Conservation (phyloP, 2,888 invertebrate genomes). For the Anticlea derivata region DNA sequence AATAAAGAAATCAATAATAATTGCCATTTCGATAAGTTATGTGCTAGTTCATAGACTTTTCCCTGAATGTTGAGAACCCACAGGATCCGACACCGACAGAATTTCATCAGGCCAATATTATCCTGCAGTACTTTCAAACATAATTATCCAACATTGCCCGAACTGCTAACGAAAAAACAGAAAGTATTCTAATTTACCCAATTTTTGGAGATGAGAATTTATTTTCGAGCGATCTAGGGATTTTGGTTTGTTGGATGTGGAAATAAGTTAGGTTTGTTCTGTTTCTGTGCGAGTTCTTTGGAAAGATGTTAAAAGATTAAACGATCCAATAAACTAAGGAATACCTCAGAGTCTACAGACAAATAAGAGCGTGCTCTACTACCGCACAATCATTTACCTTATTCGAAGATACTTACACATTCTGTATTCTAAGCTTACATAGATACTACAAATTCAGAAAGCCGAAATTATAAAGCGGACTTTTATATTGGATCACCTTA, state of each 20-base stretch:
- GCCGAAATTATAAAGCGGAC: no score
- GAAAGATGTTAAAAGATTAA: background rate
- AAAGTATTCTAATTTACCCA: constrained; percentile 32
- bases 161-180: constrained; percentile 39
- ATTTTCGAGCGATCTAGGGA: constrained; percentile 5
- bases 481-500: no score
- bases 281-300: background rate
- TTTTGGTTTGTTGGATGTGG: constrained; percentile 4
- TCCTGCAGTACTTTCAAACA: constrained; percentile 41
- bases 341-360: constrained; percentile 1
- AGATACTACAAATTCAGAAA: no score
- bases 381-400: background rate
- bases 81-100: constrained; percentile 31
- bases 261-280: background rate
- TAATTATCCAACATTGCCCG: constrained; percentile 37
- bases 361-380: constrained; percentile 1
- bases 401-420: background rate
- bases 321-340: constrained; percentile 2
- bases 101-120: constrained; percentile 45
- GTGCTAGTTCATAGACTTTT: constrained; percentile 22
- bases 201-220: constrained; percentile 23
- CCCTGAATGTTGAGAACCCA: constrained; percentile 3
- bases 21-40: constrained; percentile 10
- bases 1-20: constrained; percentile 13
- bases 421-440: no score